These are phyloP conservation scores for Neodiprion virginianus DNA, from an alignment of 1,140 invertebrate species.

Conservation along the genomic window DNA sequence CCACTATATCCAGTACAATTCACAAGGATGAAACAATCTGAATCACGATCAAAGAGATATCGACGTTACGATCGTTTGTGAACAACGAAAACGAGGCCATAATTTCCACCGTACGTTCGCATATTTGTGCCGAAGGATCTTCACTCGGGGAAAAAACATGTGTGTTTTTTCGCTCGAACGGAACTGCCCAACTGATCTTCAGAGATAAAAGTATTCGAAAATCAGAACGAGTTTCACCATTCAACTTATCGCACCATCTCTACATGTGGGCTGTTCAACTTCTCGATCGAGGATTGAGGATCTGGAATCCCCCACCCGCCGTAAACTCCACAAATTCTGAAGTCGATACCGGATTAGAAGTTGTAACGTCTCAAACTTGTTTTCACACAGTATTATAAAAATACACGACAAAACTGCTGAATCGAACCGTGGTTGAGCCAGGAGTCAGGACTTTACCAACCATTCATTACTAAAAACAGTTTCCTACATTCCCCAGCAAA, in stretches of 20 bases:
- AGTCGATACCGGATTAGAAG: background rate
- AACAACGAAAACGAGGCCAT: background rate
- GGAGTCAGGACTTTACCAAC: background rate
- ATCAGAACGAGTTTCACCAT: background rate
- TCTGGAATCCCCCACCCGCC: background rate
- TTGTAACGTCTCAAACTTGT: background rate
- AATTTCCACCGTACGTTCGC: background rate
- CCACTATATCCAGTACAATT: background rate
- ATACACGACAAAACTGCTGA: background rate
- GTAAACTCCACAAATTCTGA: background rate
- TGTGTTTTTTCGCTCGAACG: background rate
- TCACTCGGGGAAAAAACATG: background rate
- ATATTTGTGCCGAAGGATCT: background rate
- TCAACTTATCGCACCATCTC: background rate
- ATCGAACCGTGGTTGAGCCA: background rate
- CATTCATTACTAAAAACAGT: too few relatives aligned
- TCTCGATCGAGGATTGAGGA: background rate
- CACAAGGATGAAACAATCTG: background rate
- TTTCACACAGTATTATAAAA: background rate
- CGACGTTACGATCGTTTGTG: background rate
- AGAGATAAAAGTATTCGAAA: conserved; percentile 1
- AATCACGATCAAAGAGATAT: background rate
- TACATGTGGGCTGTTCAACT: background rate
- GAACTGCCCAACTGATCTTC: background rate
- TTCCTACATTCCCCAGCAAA: too few relatives aligned